These are phyloP conservation scores for Dolichoris vasculosae DNA, from an alignment of 1,140 invertebrate genomes.

Conservation along the genomic window DNA sequence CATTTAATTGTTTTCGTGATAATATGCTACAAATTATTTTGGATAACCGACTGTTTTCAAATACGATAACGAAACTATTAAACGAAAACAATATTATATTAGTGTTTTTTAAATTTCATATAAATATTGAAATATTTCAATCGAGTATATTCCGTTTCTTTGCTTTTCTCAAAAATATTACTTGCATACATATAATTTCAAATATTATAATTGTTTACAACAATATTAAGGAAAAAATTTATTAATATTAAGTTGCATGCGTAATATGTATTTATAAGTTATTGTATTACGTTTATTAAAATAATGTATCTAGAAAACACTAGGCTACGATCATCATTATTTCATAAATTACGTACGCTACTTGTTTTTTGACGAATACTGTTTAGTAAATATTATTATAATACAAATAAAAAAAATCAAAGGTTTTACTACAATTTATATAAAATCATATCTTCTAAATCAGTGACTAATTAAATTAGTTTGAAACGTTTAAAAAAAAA, in stretches of 20 bases:
- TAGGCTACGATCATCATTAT: not conserved
- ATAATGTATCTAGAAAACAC: not conserved
- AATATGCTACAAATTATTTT: slow-evolving; percentile 10
- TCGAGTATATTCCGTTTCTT: too few species aligned
- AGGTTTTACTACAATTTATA: not conserved
- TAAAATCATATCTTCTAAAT: too few species aligned
- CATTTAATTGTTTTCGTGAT: slow-evolving; percentile 28
- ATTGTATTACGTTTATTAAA: not conserved
- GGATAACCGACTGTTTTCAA: not conserved
- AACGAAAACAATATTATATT: not conserved
- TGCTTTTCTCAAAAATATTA: too few species aligned
- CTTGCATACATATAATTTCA: too few species aligned
- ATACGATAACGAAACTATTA: not conserved
- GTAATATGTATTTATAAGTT: not conserved
- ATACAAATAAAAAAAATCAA: not conserved
- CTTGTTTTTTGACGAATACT: not conserved
- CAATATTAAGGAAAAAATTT: not conserved
- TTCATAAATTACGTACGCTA: not conserved
- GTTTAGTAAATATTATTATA: not conserved
- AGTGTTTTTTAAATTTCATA: too few species aligned
- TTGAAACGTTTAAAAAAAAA: too few species aligned
- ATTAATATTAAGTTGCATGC: not conserved
- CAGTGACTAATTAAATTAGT: too few species aligned
- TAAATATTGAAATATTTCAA: too few species aligned
- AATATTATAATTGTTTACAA: not conserved